Conservation (phyloP, 2,113 vertebrate genomes). For the Beaufortia kweichowensis region DNA sequence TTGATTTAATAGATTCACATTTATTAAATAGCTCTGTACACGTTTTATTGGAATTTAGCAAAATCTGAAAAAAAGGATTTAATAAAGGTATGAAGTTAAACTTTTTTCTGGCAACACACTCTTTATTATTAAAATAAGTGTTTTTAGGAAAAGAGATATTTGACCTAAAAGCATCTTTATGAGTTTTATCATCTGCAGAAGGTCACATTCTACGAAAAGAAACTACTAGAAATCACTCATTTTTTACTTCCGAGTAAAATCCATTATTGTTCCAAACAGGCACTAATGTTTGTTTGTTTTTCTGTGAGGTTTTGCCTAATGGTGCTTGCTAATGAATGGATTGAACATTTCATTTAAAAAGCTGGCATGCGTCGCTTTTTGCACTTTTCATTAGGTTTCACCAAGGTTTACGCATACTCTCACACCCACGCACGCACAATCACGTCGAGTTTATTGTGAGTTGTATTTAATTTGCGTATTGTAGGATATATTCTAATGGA, state of each 20-base stretch:
- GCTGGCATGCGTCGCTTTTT: slow-evolving; percentile 33
- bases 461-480: slow-evolving; percentile 48
- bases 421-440: not conserved
- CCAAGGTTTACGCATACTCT: slow-evolving; percentile 9
- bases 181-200: slow-evolving; percentile 9
- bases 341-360: slow-evolving; percentile 46
- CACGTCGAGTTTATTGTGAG: slow-evolving; percentile 18
- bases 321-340: slow-evolving; percentile 53
- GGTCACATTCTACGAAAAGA: slow-evolving; percentile 22
- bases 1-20: not conserved
- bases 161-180: not conserved
- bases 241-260: not conserved
- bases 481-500: slow-evolving; percentile 43
- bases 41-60: too few species aligned
- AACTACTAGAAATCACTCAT: slow-evolving; percentile 16
- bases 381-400: slow-evolving; percentile 45
- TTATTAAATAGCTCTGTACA: not conserved
- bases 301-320: slow-evolving; percentile 49
- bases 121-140: not conserved
- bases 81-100: too few species aligned
- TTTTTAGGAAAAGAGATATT: not conserved
- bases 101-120: not conserved
- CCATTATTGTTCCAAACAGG: slow-evolving; percentile 18
- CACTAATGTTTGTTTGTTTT: slow-evolving; percentile 48
- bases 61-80: too few species aligned